Evolutionary conservation across 2,113 vertebrate species (phyloP).

Genomic region (Zapus hudsonius): DNA sequence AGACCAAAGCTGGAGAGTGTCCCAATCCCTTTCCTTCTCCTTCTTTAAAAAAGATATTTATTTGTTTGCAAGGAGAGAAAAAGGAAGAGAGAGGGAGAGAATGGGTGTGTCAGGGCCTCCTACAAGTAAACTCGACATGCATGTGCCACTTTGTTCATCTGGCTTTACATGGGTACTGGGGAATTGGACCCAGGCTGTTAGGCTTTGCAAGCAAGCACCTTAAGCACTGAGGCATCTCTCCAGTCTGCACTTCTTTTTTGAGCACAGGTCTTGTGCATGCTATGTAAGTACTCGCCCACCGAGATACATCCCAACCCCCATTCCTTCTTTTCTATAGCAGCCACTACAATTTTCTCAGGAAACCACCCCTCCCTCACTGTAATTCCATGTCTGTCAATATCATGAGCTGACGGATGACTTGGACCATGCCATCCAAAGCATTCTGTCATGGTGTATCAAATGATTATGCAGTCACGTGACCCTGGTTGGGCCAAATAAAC

Average conservation of each 20-base stretch:
- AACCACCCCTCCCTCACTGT: neutral
- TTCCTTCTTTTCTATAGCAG: conserved; percentile 23
- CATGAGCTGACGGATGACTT: conserved; percentile 1
- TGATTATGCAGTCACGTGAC: neutral
- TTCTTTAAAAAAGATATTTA: too few relatives aligned
- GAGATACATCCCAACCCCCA: neutral
- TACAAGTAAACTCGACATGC: too few relatives aligned
- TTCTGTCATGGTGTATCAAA: neutral
- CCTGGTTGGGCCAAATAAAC: neutral
- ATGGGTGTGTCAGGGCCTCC: too few relatives aligned
- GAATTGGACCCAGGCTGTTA: too few relatives aligned
- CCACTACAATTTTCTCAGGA: neutral
- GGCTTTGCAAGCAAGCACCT: too few relatives aligned
- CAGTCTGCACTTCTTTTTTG: too few relatives aligned
- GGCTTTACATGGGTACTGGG: too few relatives aligned
- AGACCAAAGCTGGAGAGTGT: conserved; percentile 1
- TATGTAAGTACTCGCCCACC: neutral
- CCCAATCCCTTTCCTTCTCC: neutral
- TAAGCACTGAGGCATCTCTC: too few relatives aligned
- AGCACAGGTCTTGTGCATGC: neutral
- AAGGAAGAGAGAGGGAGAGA: too few relatives aligned
- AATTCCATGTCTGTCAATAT: neutral
- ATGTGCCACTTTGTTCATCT: too few relatives aligned
- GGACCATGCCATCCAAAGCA: neutral
- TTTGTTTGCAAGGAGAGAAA: too few relatives aligned